Evolutionary conservation across 2,888 invertebrate species (phyloP), one percentile per base, ranked within the genome.

Genomic region (Ligdia adustata): DNA sequence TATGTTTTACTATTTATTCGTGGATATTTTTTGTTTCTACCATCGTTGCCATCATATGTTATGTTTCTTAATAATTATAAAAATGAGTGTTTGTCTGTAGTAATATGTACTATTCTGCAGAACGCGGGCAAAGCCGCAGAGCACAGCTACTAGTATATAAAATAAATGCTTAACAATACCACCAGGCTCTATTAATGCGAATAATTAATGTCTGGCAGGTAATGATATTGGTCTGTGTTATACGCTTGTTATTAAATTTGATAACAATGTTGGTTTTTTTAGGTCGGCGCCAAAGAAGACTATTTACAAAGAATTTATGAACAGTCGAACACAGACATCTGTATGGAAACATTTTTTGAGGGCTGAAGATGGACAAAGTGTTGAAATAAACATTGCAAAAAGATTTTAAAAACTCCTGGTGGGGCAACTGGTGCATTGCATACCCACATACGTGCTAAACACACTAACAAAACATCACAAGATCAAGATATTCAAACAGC

Each of bases 331-430:
- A 6, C 16, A 16, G 14, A 9, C 22, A 4, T 31, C 31, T 12
- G 12, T 31, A 13, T 31, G 31, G 31, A 1, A 31, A 31, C 31
- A 31, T 31, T 34, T 34, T 24, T n/a, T 22, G 11, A 20, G 20
- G 34, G 34, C 22, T 22, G 34, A 34, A 14, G 14, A 34, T 24
- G 34, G 34, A 15, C 34, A 34, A 24, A 34, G 20, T 18, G 20
- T 34, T 4, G 34, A 34, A 18, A 22, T 15, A 34, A 34, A 22
- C 22, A 34, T 18, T 34, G 34, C 18, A 34, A 34, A 32, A 32
- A 32, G 15, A 38, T 28, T n/a, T n/a, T n/a, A n/a, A n/a, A n/a
- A 39, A 31, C 39, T 9, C 39, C 39, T 39, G 39, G 28, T 39
- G 38, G 38, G 15, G 28, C 28, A 18, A 39, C 38, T 22, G 39